These are phyloP conservation scores for Cyclina sinensis DNA, from an alignment of 1,140 invertebrate genomes.

Conservation along the genomic window DNA sequence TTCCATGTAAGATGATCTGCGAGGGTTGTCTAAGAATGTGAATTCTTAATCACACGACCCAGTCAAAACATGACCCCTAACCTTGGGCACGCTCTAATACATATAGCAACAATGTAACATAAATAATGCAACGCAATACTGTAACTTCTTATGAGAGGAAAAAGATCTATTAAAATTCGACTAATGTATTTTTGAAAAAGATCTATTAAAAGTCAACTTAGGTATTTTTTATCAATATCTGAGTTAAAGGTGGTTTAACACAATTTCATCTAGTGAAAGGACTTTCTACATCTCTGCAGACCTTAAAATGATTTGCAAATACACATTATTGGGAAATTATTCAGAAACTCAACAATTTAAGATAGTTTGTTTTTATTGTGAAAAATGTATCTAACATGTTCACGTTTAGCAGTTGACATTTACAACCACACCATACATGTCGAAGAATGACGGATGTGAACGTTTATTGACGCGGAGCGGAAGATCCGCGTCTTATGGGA, in stretches of 20 bases:
- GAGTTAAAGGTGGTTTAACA: background rate
- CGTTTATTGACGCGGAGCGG: no score
- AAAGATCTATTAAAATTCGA: constrained; percentile 8
- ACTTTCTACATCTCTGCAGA: no score
- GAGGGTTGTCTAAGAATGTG: background rate
- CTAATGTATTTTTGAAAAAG: constrained; percentile 22
- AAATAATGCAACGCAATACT: no score
- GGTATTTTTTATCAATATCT: background rate
- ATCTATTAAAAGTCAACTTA: constrained; percentile 6
- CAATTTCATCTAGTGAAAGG: background rate
- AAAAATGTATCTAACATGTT: no score
- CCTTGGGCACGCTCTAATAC: constrained; percentile 25
- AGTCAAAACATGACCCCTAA: constrained; percentile 45
- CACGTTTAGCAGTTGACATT: no score
- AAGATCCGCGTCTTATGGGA: no score
- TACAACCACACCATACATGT: no score
- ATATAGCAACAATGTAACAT: background rate
- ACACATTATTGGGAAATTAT: no score
- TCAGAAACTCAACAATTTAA: no score
- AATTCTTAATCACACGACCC: background rate
- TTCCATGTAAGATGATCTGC: background rate
- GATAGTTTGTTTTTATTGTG: no score
- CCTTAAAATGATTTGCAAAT: no score
- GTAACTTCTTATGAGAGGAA: background rate
- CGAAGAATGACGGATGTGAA: no score